Evolutionary conservation across 2,888 invertebrate genomes (phyloP).

Genomic region (Sphaerophoria taeniata): DNA sequence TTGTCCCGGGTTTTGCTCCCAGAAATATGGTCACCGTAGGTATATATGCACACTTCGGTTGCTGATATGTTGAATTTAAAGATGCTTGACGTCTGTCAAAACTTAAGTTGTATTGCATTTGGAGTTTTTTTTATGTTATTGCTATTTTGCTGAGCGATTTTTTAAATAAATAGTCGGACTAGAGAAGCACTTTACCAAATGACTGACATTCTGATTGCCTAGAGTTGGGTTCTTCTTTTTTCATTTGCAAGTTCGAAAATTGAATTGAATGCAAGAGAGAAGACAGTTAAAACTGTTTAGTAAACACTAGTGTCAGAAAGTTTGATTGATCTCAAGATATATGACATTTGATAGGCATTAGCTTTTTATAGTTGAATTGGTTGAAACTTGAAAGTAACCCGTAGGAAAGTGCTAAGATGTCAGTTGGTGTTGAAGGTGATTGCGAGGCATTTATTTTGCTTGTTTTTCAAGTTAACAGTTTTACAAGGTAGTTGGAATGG

Average conservation of each 20-base stretch:
- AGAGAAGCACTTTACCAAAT: constrained; percentile 40
- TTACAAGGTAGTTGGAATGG: background rate
- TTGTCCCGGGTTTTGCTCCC: no score
- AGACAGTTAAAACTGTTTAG: constrained; percentile 10
- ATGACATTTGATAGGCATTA: constrained; percentile 53
- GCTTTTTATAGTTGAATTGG: constrained; percentile 53
- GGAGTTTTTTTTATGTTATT: constrained; percentile 19
- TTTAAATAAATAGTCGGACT: constrained; percentile 68
- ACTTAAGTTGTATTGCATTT: constrained; percentile 52
- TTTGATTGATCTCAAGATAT: constrained; percentile 52
- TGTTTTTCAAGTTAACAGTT: background rate
- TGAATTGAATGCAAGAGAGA: background rate
- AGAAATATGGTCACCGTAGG: background rate
- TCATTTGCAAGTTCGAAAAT: background rate
- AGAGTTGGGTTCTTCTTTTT: background rate
- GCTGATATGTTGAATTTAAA: constrained; percentile 63
- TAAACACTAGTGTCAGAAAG: constrained; percentile 46
- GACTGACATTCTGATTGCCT: constrained; percentile 36
- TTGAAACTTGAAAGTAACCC: background rate
- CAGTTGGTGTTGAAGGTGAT: constrained; percentile 34
- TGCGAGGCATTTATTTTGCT: background rate
- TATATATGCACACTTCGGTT: background rate
- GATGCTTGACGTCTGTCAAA: constrained; percentile 71
- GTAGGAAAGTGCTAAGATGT: constrained; percentile 34
- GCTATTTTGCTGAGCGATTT: constrained; percentile 54